Evolutionary conservation across 2,797 vertebrate genomes (phyloP).

Genomic region (Triplophysa yarkandensis): DNA sequence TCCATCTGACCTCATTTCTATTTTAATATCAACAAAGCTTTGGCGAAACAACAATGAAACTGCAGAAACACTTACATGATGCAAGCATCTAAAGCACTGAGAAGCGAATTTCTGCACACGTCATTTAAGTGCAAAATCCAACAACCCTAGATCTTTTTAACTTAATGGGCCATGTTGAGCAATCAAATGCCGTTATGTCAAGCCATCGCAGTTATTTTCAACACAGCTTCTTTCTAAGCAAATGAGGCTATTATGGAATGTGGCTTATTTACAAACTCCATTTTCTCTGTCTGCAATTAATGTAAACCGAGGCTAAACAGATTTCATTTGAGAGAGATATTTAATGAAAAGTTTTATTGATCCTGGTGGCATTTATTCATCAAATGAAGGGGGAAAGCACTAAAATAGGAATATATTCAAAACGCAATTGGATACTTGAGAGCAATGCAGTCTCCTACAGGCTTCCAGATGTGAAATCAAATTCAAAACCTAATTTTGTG

Average conservation of each 20-base stretch:
- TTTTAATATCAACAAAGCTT: slow-evolving; percentile 23
- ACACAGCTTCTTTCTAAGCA: not conserved
- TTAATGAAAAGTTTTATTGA: not conserved
- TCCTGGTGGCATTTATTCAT: not conserved
- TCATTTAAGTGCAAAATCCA: not conserved
- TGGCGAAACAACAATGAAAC: slow-evolving; percentile 2
- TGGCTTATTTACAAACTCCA: not conserved
- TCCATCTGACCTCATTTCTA: slow-evolving; percentile 28
- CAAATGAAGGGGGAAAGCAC: not conserved
- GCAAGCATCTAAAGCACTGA: not conserved
- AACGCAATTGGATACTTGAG: not conserved
- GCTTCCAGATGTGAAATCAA: not conserved
- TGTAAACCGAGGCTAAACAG: not conserved
- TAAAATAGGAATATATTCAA: not conserved
- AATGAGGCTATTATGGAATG: not conserved
- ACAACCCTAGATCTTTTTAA: not conserved
- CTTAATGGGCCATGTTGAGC: not conserved
- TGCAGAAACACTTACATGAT: not conserved
- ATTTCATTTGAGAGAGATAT: not conserved
- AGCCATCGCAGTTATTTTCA: not conserved
- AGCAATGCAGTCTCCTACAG: not conserved
- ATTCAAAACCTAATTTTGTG: not conserved
- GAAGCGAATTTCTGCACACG: not conserved
- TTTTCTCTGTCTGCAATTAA: not conserved
- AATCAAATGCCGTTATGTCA: not conserved